These are phyloP conservation scores for Orgyia antiqua DNA, from an alignment of 2,888 invertebrate genomes.

Conservation along the genomic window DNA sequence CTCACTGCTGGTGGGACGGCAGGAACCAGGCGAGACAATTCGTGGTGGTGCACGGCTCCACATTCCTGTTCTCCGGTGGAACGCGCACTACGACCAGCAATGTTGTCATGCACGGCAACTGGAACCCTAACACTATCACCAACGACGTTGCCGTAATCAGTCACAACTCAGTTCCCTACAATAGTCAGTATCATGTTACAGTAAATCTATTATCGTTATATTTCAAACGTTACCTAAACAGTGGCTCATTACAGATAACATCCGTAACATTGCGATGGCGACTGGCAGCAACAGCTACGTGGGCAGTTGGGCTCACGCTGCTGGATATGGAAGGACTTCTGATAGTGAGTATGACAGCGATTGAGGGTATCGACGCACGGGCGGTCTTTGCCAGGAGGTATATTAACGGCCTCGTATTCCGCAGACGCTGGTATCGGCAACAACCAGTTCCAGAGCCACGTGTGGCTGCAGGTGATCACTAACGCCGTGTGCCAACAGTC, in stretches of 20 bases:
- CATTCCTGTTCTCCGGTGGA: neutral
- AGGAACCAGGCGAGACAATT: neutral
- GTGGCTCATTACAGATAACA: neutral
- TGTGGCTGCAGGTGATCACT: constrained; percentile 20
- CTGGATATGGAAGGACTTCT: constrained; percentile 41
- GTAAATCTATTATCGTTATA: neutral
- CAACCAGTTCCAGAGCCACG: neutral
- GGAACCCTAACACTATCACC: neutral
- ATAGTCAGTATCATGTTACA: neutral
- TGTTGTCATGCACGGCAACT: neutral
- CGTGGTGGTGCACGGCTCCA: neutral
- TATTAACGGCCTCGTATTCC: too few relatives aligned
- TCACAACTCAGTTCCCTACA: constrained; percentile 7
- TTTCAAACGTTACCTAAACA: neutral
- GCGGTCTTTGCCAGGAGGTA: too few relatives aligned
- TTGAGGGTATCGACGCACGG: too few relatives aligned
- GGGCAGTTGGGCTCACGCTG: constrained; percentile 32
- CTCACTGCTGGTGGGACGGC: constrained; percentile 38
- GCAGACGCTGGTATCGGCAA: neutral
- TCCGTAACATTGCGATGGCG: neutral
- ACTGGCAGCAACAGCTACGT: constrained; percentile 17
- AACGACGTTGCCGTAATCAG: neutral
- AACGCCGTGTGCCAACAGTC: neutral
- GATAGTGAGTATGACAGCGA: constrained; percentile 4
- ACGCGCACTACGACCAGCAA: neutral